A percentile compares a stretch with the other conserved stretches of the same genome.
These are phyloP conservation scores for Drosophila picticornis DNA, from an alignment of 2,888 invertebrate genomes.

Conservation along the genomic window DNA sequence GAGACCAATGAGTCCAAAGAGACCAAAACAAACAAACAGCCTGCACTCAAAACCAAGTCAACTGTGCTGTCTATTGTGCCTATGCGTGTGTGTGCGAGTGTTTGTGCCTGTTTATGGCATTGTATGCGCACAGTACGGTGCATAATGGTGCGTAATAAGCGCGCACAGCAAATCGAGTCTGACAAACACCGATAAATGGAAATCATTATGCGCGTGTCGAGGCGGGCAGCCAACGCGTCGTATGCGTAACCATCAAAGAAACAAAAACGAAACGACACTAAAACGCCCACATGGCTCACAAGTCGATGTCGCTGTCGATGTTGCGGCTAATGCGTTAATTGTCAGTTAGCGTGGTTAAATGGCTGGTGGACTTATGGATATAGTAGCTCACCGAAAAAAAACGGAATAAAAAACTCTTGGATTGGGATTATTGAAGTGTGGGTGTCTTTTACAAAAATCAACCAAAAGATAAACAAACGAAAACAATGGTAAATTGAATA, in stretches of 20 bases:
- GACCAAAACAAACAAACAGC: conserved; percentile 44
- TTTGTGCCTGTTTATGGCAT: conserved; percentile 20
- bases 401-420: conserved; percentile 2
- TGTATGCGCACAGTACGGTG: conserved; percentile 37
- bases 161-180: conserved; percentile 59
- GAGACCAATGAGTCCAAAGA: conserved; percentile 12
- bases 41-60: conserved; percentile 36
- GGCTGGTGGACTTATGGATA: conserved; percentile 62
- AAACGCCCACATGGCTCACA: conserved; percentile 57
- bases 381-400: not conserved
- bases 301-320: conserved; percentile 13
- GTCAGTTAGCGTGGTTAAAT: conserved; percentile 72
- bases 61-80: conserved; percentile 33
- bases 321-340: conserved; percentile 73
- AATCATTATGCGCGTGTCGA: conserved; percentile 58
- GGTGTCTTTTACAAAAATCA: conserved; percentile 18
- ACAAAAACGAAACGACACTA: not conserved
- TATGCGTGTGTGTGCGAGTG: conserved; percentile 2
- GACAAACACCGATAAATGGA: conserved; percentile 55
- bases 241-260: conserved; percentile 68
- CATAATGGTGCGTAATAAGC: conserved; percentile 74
- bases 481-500: conserved; percentile 45
- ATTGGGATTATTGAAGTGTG: conserved; percentile 18
- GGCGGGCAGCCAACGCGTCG: conserved; percentile 60
- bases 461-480: not conserved